phyloP scores from a whole-genome alignment of 2,797 vertebrate genomes.

The Vespertilio murinus region DNA sequence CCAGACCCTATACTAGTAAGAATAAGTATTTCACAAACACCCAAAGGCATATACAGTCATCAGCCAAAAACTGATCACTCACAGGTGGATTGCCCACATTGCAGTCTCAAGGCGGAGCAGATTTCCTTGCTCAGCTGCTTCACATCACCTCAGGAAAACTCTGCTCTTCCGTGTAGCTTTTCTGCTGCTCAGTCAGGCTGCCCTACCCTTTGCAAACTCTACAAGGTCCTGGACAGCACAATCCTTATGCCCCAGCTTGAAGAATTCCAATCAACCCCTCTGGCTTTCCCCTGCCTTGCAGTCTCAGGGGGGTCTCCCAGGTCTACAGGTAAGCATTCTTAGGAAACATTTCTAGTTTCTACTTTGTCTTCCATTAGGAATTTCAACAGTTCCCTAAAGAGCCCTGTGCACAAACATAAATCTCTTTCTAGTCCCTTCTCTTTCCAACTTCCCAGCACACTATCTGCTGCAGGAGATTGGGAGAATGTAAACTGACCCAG shows the following conservation, averaged over 20 bases:
- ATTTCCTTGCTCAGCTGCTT: conserved; percentile 57
- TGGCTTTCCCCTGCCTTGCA: background rate
- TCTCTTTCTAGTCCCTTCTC: background rate
- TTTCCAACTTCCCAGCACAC: background rate
- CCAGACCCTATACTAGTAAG: conserved; percentile 31
- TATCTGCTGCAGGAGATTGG: background rate
- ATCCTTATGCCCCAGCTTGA: background rate
- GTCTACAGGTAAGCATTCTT: background rate
- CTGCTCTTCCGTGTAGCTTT: background rate
- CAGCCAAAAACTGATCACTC: conserved; percentile 65
- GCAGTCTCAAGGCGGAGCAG: background rate
- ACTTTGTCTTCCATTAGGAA: background rate
- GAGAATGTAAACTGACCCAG: background rate
- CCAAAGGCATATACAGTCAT: conserved; percentile 44
- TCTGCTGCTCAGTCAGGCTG: conserved; percentile 19
- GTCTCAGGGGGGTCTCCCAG: background rate
- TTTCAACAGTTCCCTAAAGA: background rate
- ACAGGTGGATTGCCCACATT: conserved; percentile 49
- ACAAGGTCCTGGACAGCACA: background rate
- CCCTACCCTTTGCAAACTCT: conserved; percentile 26
- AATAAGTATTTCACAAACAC: conserved; percentile 61
- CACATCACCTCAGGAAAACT: conserved; percentile 60
- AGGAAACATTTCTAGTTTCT: conserved; percentile 31
- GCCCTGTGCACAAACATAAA: background rate
- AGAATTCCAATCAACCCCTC: background rate